phyloP scores from a whole-genome alignment of 2,888 invertebrate species.

The Euclidia mi region DNA sequence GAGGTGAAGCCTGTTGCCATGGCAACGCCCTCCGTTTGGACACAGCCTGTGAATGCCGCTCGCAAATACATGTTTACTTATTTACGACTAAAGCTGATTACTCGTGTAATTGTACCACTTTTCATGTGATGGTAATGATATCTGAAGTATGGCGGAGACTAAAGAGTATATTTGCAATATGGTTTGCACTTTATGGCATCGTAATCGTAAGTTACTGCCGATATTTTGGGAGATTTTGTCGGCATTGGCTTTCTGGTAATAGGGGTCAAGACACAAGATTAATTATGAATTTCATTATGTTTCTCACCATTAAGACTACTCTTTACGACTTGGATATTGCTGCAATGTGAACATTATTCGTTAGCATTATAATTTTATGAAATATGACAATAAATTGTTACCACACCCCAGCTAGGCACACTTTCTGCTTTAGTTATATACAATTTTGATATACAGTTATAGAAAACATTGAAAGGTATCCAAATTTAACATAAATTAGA shows the following conservation, averaged over 20 bases:
- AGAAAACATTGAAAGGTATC: too few species aligned
- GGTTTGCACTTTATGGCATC: constrained; percentile 13
- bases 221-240: constrained; percentile 1
- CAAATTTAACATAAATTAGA: too few species aligned
- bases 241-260: background rate
- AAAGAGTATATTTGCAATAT: constrained; percentile 17
- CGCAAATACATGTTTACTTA: constrained; percentile 81
- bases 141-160: constrained; percentile 23
- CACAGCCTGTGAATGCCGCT: constrained; percentile 81
- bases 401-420: too few species aligned
- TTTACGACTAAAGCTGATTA: constrained; percentile 87
- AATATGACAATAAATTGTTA: too few species aligned
- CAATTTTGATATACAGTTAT: too few species aligned
- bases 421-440: too few species aligned
- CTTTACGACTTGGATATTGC: too few species aligned
- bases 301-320: too few species aligned
- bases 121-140: constrained; percentile 44
- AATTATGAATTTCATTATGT: too few species aligned
- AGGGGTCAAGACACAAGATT: background rate
- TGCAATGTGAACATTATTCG: too few species aligned
- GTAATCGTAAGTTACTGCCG: background rate
- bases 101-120: constrained; percentile 78
- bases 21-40: constrained; percentile 82
- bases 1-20: constrained; percentile 79
- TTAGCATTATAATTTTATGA: too few species aligned